A percentile compares a stretch with the other conserved stretches of the same genome.
Evolutionary conservation across 2,888 invertebrate genomes (phyloP).

Genomic region (Mimumesa dahlbomi): DNA sequence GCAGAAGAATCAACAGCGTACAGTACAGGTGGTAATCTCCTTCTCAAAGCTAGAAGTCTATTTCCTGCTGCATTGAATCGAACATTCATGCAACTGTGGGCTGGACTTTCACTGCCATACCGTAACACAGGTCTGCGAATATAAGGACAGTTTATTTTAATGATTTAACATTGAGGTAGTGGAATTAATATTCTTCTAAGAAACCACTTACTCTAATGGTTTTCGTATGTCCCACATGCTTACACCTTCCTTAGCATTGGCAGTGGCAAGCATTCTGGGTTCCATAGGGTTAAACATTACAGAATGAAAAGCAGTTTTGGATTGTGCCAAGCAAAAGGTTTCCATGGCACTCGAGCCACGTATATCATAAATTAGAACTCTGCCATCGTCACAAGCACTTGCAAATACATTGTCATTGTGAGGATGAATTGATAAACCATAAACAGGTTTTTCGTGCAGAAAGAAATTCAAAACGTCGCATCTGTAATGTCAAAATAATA

Average conservation of each 20-base stretch:
- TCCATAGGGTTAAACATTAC: constrained; percentile 96
- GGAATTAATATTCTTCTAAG: not conserved
- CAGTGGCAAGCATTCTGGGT: constrained; percentile 90
- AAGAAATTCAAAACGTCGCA: constrained; percentile 87
- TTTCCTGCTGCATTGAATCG: constrained; percentile 92
- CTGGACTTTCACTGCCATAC: constrained; percentile 84
- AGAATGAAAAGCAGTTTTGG: constrained; percentile 93
- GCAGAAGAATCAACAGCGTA: constrained; percentile 86
- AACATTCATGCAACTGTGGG: constrained; percentile 94
- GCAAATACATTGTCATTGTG: constrained; percentile 91
- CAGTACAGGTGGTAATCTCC: constrained; percentile 93
- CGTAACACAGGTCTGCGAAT: constrained; percentile 85
- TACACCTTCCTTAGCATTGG: constrained; percentile 94
- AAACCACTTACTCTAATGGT: constrained; percentile 87
- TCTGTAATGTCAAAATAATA: constrained; percentile 75
- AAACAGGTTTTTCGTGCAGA: constrained; percentile 93
- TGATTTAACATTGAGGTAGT: not conserved
- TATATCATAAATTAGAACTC: constrained; percentile 92
- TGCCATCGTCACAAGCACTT: constrained; percentile 96
- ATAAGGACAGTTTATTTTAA: not conserved
- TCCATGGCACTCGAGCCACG: constrained; percentile 82
- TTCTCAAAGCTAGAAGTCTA: constrained; percentile 89
- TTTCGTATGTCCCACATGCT: constrained; percentile 94
- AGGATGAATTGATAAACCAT: constrained; percentile 93
- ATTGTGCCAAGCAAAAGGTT: constrained; percentile 86